Conservation (phyloP, 2,888 invertebrate species). For the Sthenelais limicola region DNA sequence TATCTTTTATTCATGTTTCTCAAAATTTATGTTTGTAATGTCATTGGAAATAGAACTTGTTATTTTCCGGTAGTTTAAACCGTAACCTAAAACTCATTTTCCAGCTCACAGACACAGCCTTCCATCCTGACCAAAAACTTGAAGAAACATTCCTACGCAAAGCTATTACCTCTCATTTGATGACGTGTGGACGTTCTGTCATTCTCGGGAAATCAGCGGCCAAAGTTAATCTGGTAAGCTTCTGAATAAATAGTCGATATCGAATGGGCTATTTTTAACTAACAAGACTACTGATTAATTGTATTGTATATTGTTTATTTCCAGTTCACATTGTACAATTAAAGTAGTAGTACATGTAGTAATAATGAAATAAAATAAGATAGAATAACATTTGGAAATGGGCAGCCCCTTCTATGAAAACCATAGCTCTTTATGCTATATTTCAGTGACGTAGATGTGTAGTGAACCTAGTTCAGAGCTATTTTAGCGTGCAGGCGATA, state of each 20-base stretch:
- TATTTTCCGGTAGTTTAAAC: no score
- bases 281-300: no score
- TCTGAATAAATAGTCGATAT: not conserved
- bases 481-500: no score
- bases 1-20: not conserved
- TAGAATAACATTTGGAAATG: not conserved
- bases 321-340: no score
- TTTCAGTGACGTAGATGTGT: no score
- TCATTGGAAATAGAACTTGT: not conserved
- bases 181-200: slow-evolving; percentile 63
- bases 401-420: no score
- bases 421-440: no score
- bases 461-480: no score
- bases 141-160: slow-evolving; percentile 61
- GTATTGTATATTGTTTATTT: no score
- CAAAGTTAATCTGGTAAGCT: slow-evolving; percentile 63
- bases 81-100: no score
- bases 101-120: slow-evolving; percentile 64
- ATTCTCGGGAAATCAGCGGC: slow-evolving; percentile 60
- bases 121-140: slow-evolving; percentile 59
- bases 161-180: slow-evolving; percentile 64
- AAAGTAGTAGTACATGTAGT: not conserved
- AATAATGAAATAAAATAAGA: not conserved
- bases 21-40: not conserved
- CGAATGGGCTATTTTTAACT: no score